Percentiles rank a stretch among this genome's conserved stretches.
phyloP scores from a whole-genome alignment of 2,113 vertebrate species.

The Colinus virginianus region DNA sequence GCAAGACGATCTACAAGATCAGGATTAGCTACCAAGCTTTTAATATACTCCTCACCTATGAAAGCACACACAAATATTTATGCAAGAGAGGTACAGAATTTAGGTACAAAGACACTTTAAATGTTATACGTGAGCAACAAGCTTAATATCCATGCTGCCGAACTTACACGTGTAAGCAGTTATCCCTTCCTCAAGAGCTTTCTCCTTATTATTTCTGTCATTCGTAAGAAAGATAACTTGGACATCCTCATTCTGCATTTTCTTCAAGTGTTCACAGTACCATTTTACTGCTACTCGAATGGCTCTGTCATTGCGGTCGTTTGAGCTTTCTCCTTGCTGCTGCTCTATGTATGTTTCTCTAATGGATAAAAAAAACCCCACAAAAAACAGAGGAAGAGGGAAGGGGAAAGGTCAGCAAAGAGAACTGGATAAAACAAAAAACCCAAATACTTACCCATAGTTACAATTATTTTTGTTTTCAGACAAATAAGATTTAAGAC shows the following conservation, averaged over 20 bases:
- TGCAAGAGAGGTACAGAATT: not conserved
- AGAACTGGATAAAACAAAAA: not conserved
- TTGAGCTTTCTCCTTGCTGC: slow-evolving; percentile 89
- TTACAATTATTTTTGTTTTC: not conserved
- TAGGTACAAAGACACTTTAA: not conserved
- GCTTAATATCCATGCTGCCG: not conserved
- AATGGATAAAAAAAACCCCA: not conserved
- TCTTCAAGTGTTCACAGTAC: slow-evolving; percentile 90
- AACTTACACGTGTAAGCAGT: slow-evolving; percentile 90
- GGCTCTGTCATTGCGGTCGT: slow-evolving; percentile 95
- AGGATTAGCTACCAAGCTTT: slow-evolving; percentile 90
- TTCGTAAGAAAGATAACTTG: slow-evolving; percentile 94
- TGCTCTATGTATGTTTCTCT: slow-evolving; percentile 95
- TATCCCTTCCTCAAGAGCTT: slow-evolving; percentile 87
- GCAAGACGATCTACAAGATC: slow-evolving; percentile 95
- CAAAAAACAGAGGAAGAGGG: not conserved
- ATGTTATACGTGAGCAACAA: not conserved
- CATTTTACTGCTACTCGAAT: slow-evolving; percentile 91
- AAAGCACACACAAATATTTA: slow-evolving; percentile 40
- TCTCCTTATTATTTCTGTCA: slow-evolving; percentile 91
- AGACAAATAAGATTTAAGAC: not conserved
- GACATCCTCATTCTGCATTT: slow-evolving; percentile 71
- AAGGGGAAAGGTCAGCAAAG: not conserved
- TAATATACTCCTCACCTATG: slow-evolving; percentile 95
- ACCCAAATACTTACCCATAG: not conserved